Evolutionary conservation across 1,140 invertebrate species (phyloP), one percentile per base, ranked within the genome.

Genomic region (Meloidogyne hapla): DNA sequence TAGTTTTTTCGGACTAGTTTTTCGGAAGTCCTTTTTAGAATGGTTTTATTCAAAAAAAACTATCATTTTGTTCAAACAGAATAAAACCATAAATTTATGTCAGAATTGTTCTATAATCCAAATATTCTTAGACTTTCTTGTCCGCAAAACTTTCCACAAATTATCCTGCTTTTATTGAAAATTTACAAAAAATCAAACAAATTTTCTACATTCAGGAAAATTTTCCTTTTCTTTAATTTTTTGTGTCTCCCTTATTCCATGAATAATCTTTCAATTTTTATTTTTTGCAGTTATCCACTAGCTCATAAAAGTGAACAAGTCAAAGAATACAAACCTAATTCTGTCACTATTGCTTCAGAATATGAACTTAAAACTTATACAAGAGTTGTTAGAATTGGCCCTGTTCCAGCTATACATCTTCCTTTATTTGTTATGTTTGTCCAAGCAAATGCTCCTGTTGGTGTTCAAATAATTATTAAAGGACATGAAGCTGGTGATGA

Each of bases 401-500:
- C 77, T n/a, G 85, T 87, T 15, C 71, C 84, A 15, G 74, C 80
- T 48, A 77, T 86, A 33, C 79, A 78, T 33, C 74, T 86, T 12
- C 84, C 80, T 12, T 62, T 87, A 6, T 86, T 86, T 65, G 62
- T 82, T 42, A 66, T 45, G 15, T 67, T 86, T 12, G 38, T 87
- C 21, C 77, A 77, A 61, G 82, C 84, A 15, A 86, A 86, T 76
- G 69, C 79, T 33, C 85, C 85, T 8, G 66, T 80, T 61, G 85
- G 84, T 12, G 72, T 84, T n/a, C 78, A 81, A 78, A 81, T 86
- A 28, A 86, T 78, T 15, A 63, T 86, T 12, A 86, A 87, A 79
- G 78, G 80, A 48, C 84, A 86, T 65, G 80, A 79, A 64, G 84
- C 85, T 65, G 74, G 64, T 3, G 85, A 86, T 64, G 85, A 87